Evolutionary conservation across 2,888 invertebrate species (phyloP).

Genomic region (Chymomyza caudatula): DNA sequence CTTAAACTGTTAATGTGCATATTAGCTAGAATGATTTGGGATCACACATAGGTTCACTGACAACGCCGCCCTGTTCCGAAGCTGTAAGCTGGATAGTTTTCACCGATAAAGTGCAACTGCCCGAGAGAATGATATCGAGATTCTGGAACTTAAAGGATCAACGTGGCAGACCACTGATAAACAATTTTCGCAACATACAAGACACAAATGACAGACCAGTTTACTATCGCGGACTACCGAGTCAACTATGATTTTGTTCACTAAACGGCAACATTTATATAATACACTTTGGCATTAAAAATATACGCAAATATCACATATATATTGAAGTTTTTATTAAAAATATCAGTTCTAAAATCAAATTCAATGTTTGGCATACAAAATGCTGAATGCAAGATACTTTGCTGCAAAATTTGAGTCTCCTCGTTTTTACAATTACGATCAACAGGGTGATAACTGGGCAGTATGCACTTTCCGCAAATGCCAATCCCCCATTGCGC

Average conservation of each 20-base stretch:
- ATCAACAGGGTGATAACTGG: conserved; percentile 7
- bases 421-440: neutral
- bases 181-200: conserved; percentile 46
- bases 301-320: too few relatives aligned
- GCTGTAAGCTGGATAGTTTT: conserved; percentile 85
- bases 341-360: neutral
- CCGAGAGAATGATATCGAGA: conserved; percentile 39
- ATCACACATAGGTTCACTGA: conserved; percentile 81
- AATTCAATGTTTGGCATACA: neutral
- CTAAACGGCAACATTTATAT: neutral
- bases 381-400: neutral
- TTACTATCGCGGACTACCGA: conserved; percentile 19
- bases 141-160: conserved; percentile 42
- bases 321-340: neutral
- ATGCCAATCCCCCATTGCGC: conserved; percentile 5
- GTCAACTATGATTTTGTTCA: neutral
- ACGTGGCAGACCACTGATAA: conserved; percentile 22
- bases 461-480: neutral
- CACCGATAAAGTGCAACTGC: conserved; percentile 78
- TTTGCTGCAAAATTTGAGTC: neutral
- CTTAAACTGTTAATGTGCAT: neutral
- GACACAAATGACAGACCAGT: conserved; percentile 33
- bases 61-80: conserved; percentile 84
- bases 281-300: neutral
- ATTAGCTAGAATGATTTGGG: neutral